Conservation (phyloP, 92 coral and sea anemone species). For the Palythoa grandis region DNA sequence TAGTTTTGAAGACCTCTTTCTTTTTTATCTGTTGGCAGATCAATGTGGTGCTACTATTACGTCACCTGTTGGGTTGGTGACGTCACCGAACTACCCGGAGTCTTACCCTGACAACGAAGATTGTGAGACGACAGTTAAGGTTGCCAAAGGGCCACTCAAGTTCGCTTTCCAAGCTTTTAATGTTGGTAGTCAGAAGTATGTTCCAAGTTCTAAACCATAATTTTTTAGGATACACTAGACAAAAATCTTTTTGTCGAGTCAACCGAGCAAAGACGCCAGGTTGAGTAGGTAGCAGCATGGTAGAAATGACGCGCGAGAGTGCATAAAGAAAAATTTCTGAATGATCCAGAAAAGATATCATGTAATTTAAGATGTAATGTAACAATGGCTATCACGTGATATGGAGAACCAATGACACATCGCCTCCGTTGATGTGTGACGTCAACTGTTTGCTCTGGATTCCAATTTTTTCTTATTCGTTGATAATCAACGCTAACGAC, state of each 20-base stretch:
- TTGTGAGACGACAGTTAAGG: slow-evolving; percentile 89
- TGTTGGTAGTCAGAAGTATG: slow-evolving; percentile 83
- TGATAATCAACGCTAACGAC: no score
- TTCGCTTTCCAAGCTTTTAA: slow-evolving; percentile 96
- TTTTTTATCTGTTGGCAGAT: slow-evolving; percentile 49
- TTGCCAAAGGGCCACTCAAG: slow-evolving; percentile 88
- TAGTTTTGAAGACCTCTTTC: not conserved
- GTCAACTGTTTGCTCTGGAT: no score
- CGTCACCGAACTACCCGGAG: slow-evolving; percentile 99
- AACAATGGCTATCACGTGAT: no score
- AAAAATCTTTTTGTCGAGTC: no score
- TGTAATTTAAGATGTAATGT: no score
- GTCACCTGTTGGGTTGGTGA: slow-evolving; percentile 91
- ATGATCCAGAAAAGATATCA: no score
- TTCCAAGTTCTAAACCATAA: not conserved
- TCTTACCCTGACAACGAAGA: slow-evolving; percentile 95
- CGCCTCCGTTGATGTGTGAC: no score
- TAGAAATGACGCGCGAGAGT: no score
- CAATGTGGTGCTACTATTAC: slow-evolving; percentile 92
- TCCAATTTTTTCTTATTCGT: no score
- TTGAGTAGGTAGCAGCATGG: no score
- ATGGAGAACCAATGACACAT: no score
- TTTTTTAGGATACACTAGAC: not conserved
- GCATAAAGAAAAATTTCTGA: no score
- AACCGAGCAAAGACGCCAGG: not conserved